Evolutionary conservation across 1,140 invertebrate species (phyloP).

Genomic region (Neuroterus valhalla): DNA sequence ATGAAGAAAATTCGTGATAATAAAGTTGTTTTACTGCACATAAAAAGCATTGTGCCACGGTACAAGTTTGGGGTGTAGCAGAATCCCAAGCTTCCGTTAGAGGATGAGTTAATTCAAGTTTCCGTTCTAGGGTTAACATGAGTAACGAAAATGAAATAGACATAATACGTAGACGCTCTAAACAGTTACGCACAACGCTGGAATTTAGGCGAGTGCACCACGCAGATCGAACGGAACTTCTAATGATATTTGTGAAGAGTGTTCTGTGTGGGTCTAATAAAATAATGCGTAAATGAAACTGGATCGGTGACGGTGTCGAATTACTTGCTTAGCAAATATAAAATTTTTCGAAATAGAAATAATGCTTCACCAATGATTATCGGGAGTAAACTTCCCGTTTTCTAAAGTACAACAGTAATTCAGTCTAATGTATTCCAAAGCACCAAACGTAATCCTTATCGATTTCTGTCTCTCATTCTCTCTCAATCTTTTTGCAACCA

Average conservation of each 20-base stretch:
- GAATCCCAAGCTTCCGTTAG: slow-evolving; percentile 9
- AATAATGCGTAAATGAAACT: slow-evolving; percentile 37
- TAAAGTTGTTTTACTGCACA: too few species aligned
- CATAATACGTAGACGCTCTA: not conserved
- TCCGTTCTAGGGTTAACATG: too few species aligned
- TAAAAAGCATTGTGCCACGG: too few species aligned
- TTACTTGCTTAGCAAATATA: slow-evolving; percentile 53
- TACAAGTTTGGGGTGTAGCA: too few species aligned
- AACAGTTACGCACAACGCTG: not conserved
- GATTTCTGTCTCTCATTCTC: slow-evolving; percentile 46
- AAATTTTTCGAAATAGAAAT: slow-evolving; percentile 66
- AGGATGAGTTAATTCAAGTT: too few species aligned
- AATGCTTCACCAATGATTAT: slow-evolving; percentile 60
- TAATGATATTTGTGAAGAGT: slow-evolving; percentile 51
- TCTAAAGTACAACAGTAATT: slow-evolving; percentile 71
- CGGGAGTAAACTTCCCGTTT: slow-evolving; percentile 51
- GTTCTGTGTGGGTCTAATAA: slow-evolving; percentile 36
- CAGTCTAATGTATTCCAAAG: slow-evolving; percentile 74
- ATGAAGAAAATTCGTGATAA: too few species aligned
- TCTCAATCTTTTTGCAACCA: slow-evolving; percentile 31
- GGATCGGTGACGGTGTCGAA: slow-evolving; percentile 35
- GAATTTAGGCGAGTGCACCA: slow-evolving; percentile 8
- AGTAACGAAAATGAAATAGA: not conserved
- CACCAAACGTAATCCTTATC: slow-evolving; percentile 65
- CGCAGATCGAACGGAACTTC: slow-evolving; percentile 46